phyloP scores from a whole-genome alignment of 2,888 invertebrate species.

The Gisinianus flammeolus region DNA sequence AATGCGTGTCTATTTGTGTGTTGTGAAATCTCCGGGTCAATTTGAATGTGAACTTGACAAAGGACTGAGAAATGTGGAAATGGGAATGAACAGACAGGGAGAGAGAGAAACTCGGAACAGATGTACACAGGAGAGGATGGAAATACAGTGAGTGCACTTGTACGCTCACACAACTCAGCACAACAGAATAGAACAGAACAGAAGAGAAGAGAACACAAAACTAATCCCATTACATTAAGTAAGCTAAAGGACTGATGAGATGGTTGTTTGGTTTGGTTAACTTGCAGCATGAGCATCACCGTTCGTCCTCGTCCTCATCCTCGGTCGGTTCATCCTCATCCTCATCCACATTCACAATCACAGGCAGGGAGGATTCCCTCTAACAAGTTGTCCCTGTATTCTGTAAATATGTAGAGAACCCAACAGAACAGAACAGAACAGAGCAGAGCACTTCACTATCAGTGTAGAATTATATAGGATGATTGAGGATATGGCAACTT shows the following conservation, averaged over 20 bases:
- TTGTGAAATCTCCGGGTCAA: background rate
- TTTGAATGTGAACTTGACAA: background rate
- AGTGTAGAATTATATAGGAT: too few relatives aligned
- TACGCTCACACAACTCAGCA: background rate
- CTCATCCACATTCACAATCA: background rate
- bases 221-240: constrained; percentile 47
- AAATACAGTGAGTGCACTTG: background rate
- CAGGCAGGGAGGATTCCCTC: background rate
- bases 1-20: too few relatives aligned
- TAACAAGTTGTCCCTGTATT: background rate
- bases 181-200: background rate
- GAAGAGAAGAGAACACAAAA: background rate
- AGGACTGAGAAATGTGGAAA: background rate
- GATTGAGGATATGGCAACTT: too few relatives aligned
- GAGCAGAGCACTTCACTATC: background rate
- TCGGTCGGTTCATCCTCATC: background rate
- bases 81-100: background rate
- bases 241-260: constrained; percentile 35
- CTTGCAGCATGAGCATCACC: background rate
- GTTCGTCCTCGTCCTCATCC: background rate
- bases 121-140: background rate
- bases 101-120: background rate
- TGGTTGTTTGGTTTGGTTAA: background rate
- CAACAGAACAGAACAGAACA: background rate
- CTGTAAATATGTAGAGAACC: background rate